Conservation (phyloP, 2,888 invertebrate species). For the Marronus borbonicus region DNA sequence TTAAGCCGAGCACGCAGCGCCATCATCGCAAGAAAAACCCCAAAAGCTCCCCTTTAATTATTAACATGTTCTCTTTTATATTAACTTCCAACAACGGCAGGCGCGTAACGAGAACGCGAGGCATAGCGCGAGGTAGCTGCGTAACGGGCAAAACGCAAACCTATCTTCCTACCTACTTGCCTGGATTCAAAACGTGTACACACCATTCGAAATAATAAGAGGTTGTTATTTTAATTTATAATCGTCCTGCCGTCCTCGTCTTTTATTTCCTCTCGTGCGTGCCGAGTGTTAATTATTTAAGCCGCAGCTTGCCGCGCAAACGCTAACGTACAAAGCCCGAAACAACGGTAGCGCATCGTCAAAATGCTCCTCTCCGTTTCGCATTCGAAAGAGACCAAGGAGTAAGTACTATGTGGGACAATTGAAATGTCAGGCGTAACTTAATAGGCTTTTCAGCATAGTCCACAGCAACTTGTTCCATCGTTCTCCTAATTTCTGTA, state of each 20-base stretch:
- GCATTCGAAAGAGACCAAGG: no score
- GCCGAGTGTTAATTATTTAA: constrained; percentile 40
- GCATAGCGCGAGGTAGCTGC: background rate
- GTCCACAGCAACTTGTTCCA: no score
- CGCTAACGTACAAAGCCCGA: background rate
- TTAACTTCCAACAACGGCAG: constrained; percentile 9
- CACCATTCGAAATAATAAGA: constrained; percentile 36
- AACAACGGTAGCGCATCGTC: background rate
- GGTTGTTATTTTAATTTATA: constrained; percentile 47
- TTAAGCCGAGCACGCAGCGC: constrained; percentile 9
- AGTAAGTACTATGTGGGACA: no score
- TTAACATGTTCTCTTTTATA: constrained; percentile 37
- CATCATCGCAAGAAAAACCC: constrained; percentile 4
- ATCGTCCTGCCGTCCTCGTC: constrained; percentile 24
- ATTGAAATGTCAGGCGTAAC: no score
- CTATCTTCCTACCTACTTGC: no score
- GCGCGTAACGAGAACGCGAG: background rate
- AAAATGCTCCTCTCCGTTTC: background rate
- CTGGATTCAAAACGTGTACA: constrained; percentile 9
- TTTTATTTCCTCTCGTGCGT: constrained; percentile 23
- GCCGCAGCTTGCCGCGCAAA: background rate
- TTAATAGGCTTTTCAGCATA: no score
- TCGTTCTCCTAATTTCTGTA: no score
- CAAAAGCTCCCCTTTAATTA: constrained; percentile 37
- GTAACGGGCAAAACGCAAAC: background rate